phyloP scores from a whole-genome alignment of 2,113 vertebrate genomes.

The Periophthalmus modestus region DNA sequence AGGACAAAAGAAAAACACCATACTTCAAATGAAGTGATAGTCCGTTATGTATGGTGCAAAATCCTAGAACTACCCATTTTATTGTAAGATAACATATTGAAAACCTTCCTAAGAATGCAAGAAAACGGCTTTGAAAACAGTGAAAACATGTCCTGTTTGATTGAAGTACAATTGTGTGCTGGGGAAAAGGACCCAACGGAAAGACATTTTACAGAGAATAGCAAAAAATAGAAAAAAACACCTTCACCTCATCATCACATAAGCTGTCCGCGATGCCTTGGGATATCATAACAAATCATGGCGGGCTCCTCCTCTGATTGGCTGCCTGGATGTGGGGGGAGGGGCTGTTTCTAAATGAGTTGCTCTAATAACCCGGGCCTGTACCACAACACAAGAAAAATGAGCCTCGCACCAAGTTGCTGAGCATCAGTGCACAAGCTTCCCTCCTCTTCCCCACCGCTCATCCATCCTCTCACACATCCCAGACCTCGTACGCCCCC shows the following conservation, averaged over 20 bases:
- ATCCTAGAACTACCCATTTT: no score
- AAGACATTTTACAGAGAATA: neutral
- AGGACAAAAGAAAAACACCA: no score
- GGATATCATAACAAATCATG: conserved; percentile 47
- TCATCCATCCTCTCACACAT: conserved; percentile 45
- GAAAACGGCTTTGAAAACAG: neutral
- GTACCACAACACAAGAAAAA: conserved; percentile 61
- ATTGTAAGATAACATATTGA: no score
- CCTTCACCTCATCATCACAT: neutral
- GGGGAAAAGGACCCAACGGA: neutral
- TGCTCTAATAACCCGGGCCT: conserved; percentile 59
- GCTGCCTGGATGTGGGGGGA: conserved; percentile 26
- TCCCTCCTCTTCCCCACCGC: conserved; percentile 42
- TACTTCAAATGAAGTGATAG: no score
- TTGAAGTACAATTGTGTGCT: neutral
- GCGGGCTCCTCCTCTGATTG: conserved; percentile 6
- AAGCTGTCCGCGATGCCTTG: conserved; percentile 13
- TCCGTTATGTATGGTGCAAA: no score
- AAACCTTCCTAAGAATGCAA: no score
- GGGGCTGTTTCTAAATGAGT: conserved; percentile 31
- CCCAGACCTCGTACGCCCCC: conserved; percentile 5
- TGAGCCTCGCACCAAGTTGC: conserved; percentile 63
- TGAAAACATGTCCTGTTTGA: neutral
- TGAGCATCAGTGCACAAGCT: conserved; percentile 48
- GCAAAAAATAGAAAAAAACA: neutral